Base-by-base conservation (phyloP, 2,797 vertebrate genomes). In the Fistularia commersonii region DNA sequence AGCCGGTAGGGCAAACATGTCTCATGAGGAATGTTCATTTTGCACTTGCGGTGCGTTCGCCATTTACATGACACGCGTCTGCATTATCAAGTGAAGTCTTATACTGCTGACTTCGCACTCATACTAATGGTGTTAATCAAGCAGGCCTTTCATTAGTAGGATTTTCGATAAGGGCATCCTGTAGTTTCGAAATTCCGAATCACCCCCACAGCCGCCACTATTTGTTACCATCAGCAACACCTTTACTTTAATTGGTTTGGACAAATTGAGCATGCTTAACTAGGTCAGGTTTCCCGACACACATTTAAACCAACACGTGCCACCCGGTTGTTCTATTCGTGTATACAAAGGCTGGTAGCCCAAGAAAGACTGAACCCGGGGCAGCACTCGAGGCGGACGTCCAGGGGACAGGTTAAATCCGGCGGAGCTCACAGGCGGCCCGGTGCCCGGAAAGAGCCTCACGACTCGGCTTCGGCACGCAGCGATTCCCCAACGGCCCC, bases 401-500 rank as follows among this genome's bases (percentile, higher is more conserved):
- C 77, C 80, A 71, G 46, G 66, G 49, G 62, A 76, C 47, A 45
- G 41, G 37, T n/a, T n/a, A n/a, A n/a, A n/a, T n/a, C n/a, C 40
- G 60, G 39, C 59, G 46, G 66, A 72, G 69, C 72, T 74, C 62
- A 58, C 58, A 47, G 57, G 52, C 66, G 63, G 45, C 61, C 68
- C 46, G 53, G 36, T 66, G 63, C 67, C 63, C 45, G 44, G 54
- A 39, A 72, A 72, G 54, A 61, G 70, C 43, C 56, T 58, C 70
- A 69, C 61, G 51, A 51, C 65, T 66, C 10, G 38, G 56, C 73
- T 84, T n/a, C n/a, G n/a, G n/a, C n/a, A n/a, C n/a, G n/a, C 74
- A 70, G 87, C 80, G 85, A 82, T 84, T 87, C 84, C 87, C 79
- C 66, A 64, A 65, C 70, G 67, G 79, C 69, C 74, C 66, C 62